These are phyloP conservation scores for Lepus europaeus DNA, from an alignment of 2,113 vertebrate species.

Conservation along the genomic window DNA sequence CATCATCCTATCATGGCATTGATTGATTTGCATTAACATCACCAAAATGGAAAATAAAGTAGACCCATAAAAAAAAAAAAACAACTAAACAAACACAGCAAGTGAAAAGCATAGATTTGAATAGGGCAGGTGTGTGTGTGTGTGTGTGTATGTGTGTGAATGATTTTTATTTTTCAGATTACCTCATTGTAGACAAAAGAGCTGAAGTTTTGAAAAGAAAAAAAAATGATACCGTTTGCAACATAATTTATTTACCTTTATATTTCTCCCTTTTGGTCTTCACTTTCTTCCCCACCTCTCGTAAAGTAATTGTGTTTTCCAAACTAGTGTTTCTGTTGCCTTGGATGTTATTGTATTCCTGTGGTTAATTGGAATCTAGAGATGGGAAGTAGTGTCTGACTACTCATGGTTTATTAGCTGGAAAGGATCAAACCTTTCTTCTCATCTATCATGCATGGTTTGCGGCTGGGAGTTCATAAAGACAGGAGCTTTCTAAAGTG, in stretches of 20 bases:
- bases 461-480: constrained; percentile 51
- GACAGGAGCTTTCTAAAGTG: not conserved
- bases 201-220: not conserved
- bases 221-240: not conserved
- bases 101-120: not conserved
- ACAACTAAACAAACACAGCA: not conserved
- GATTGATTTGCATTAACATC: not conserved
- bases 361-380: not conserved
- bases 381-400: not conserved
- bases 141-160: not conserved
- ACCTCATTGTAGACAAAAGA: not conserved
- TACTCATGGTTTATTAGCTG: not conserved
- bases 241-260: not conserved
- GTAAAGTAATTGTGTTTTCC: constrained; percentile 39
- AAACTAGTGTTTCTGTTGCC: not conserved
- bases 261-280: not conserved
- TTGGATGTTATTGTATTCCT: not conserved
- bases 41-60: not conserved
- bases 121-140: not conserved
- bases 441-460: constrained; percentile 53
- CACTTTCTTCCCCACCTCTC: not conserved
- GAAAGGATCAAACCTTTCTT: constrained; percentile 9
- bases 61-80: not conserved
- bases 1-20: not conserved
- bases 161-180: constrained; percentile 24